Evolutionary conservation across 2,797 vertebrate species (phyloP).

Genomic region (Chaenodraco wilsoni): DNA sequence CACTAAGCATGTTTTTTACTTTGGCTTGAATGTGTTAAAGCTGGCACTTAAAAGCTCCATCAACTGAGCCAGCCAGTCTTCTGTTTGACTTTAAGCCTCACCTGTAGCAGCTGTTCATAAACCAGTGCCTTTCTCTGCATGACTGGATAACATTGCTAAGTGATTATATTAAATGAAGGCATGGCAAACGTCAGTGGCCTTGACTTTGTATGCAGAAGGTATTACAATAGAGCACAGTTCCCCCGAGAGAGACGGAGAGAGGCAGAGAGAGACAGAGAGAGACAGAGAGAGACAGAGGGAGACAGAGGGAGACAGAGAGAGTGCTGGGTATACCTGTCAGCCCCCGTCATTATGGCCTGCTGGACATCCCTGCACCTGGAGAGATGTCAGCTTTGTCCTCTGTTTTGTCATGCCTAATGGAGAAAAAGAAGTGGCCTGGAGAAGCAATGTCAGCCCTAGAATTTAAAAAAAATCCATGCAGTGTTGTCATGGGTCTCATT

Average conservation of each 20-base stretch:
- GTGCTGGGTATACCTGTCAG: slow-evolving; percentile 62
- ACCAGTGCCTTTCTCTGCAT: slow-evolving; percentile 45
- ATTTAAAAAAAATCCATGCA: slow-evolving; percentile 59
- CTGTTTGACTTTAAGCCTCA: slow-evolving; percentile 55
- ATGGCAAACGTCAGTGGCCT: slow-evolving; percentile 40
- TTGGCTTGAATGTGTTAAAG: slow-evolving; percentile 21
- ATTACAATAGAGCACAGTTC: slow-evolving; percentile 35
- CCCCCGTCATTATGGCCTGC: slow-evolving; percentile 42
- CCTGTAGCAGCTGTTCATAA: slow-evolving; percentile 58
- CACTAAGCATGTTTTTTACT: slow-evolving; percentile 1
- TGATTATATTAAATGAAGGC: slow-evolving; percentile 57
- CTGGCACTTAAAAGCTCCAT: slow-evolving; percentile 30
- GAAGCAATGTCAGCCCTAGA: slow-evolving; percentile 30
- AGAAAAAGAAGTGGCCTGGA: slow-evolving; percentile 28
- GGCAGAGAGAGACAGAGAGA: slow-evolving; percentile 41
- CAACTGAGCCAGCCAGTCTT: slow-evolving; percentile 12
- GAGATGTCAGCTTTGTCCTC: slow-evolving; percentile 52
- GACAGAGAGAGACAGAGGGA: slow-evolving; percentile 32
- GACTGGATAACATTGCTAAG: slow-evolving; percentile 59
- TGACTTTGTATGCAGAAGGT: slow-evolving; percentile 43
- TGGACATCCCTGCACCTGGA: slow-evolving; percentile 64
- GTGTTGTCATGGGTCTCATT: slow-evolving; percentile 45
- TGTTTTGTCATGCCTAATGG: slow-evolving; percentile 55
- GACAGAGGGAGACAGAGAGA: slow-evolving; percentile 39
- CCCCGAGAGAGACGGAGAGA: slow-evolving; percentile 41